phyloP scores from a whole-genome alignment of 2,888 invertebrate species.

The Microctonus hyperodae region DNA sequence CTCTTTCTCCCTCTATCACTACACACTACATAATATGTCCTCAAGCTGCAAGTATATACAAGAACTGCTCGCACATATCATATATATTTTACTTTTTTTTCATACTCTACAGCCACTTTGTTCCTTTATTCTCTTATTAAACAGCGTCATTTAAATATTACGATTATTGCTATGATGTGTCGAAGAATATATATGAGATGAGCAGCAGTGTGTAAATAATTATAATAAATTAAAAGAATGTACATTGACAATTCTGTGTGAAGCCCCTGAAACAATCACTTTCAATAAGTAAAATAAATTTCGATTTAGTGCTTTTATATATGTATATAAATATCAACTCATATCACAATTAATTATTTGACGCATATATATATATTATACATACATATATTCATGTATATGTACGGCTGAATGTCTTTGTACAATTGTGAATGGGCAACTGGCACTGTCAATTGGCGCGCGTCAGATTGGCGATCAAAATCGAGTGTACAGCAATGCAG shows the following conservation, averaged over 20 bases:
- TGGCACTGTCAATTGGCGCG: constrained; percentile 22
- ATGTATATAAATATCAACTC: background rate
- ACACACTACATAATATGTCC: too few relatives aligned
- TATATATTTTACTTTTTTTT: constrained; percentile 49
- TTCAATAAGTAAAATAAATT: constrained; percentile 39
- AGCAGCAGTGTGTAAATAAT: background rate
- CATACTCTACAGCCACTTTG: constrained; percentile 42
- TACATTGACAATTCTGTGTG: background rate
- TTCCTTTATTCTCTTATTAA: constrained; percentile 45
- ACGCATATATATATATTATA: background rate
- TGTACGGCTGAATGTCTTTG: constrained; percentile 29
- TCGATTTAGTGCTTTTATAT: constrained; percentile 17
- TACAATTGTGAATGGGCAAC: constrained; percentile 34
- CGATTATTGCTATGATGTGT: constrained; percentile 33
- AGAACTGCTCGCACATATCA: constrained; percentile 42
- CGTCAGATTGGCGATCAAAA: constrained; percentile 11
- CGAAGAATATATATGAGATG: constrained; percentile 29
- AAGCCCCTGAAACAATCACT: constrained; percentile 1
- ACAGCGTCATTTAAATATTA: constrained; percentile 45
- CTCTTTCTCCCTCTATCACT: too few relatives aligned
- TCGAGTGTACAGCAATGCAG: background rate
- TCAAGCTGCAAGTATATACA: constrained; percentile 15
- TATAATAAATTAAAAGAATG: background rate
- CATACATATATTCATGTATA: background rate
- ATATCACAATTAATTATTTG: background rate